Base-by-base conservation (phyloP, 2,113 vertebrate species). In the Scomber japonicus region DNA sequence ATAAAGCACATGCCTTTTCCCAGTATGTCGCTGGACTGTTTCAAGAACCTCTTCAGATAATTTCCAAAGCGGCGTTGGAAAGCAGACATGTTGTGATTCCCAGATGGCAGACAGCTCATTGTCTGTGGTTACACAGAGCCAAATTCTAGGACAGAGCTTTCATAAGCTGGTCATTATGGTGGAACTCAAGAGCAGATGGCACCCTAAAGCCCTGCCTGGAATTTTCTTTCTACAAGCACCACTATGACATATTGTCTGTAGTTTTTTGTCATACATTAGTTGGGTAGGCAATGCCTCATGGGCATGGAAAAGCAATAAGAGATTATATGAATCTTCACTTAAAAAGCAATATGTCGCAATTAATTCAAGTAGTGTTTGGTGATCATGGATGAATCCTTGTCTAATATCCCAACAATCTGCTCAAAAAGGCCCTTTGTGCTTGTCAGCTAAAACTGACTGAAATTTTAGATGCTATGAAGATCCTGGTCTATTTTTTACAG, bases 131-230 rank as follows among this genome's bases (percentile, higher is more conserved):
- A 55, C 16, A 64, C 27, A 21, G 80, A 80, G 86, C 80, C 88
- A 89, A 81, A 84, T 84, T 87, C 85, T 56, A 65, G 81, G 65
- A 82, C 59, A 73, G 56, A 71, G 78, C 61, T 85, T 81, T 88
- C 71, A 84, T 82, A 90, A 91, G 71, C 78, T 6, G 70, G 69
- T 75, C 81, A 88, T 92, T 92, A 87, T 87, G 77, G 57, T 78
- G 67, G 64, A 74, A 83, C 53, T 86, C 76, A 71, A 66, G 45
- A 89, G 71, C 92, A 93, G 89, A 91, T 93, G 93, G 84, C 15
- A 11, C n/a, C 48, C 68, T 64, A 75, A 85, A 89, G 72, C 71
- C 17, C 48, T 60, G 67, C 61, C 44, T 83, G 66, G 49, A 82
- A 66, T 77, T 24, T 81, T 65, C 53, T 79, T 74, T 74, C 66